Base-by-base conservation (phyloP, 2,888 invertebrate species). In the Phorcus lineatus region DNA sequence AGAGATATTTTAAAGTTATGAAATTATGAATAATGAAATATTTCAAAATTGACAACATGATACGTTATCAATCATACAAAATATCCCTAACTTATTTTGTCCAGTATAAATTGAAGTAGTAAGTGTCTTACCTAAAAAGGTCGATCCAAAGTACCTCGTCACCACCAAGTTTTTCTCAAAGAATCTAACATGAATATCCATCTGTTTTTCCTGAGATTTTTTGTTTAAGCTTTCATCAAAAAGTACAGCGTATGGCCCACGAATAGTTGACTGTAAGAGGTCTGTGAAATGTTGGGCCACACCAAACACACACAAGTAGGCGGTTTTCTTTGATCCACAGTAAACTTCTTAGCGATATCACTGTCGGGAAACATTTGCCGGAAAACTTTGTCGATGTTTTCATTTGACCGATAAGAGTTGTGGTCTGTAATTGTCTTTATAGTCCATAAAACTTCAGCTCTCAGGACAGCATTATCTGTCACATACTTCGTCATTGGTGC, bases 151-250 rank as follows among this genome's bases (percentile, higher is more conserved):
- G 47, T 47, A 47, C 47, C 47, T 47, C 47, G 47, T 47, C 47
- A 47, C 47, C 47, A 47, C 47, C 47, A 47, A 47, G 62, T 62
- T 62, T 22, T 13, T 62, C 13, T 62, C 24, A 22, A 62, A 22
- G 62, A 22, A 62, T 62, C 62, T 62, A 13, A 62, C 16, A 22
- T 62, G 62, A 13, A 70, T 36, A 19, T 70, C 70, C 70, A 70
- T 70, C 36, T 70, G 78, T 70, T 78, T 78, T 36, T 47, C 17
- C n/a, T 78, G 78, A 28, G 53, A 36, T 11, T 78, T 78, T n/a
- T 78, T 53, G 36, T 78, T 78, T 6, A 78, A 47, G 28, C 70
- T 78, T 54, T 78, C 78, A n/a, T 78, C 78, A 78, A 78, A 78
- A 6, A 78, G 11, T 4, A 78, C 19, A 28, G 28, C 36, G 53